Evolutionary conservation across 2,113 vertebrate species (phyloP).

Genomic region (Chaenocephalus aceratus): DNA sequence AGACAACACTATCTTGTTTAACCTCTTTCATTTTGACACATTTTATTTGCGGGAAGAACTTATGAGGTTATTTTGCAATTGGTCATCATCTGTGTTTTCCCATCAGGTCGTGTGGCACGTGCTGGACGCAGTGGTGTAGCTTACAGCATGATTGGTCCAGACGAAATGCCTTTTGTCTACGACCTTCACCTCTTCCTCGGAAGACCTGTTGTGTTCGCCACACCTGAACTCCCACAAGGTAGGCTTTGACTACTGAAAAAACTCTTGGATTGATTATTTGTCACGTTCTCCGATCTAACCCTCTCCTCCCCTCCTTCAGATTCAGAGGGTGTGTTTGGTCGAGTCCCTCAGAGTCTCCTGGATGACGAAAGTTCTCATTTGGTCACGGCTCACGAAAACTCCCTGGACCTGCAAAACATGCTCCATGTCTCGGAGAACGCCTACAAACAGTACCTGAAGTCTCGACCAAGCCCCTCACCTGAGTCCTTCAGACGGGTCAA

Average conservation of each 20-base stretch:
- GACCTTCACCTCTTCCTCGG: constrained; percentile 96
- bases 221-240: constrained; percentile 82
- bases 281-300: not conserved
- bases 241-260: not conserved
- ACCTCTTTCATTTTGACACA: too few relatives aligned
- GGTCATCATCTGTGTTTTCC: constrained; percentile 7
- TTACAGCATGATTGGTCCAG: constrained; percentile 91
- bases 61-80: not conserved
- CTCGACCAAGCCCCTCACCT: constrained; percentile 87
- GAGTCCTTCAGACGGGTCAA: constrained; percentile 95
- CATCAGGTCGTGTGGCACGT: constrained; percentile 92
- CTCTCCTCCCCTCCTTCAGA: constrained; percentile 42
- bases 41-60: not conserved
- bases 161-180: constrained; percentile 91
- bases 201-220: constrained; percentile 83
- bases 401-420: constrained; percentile 88
- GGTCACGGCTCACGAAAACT: constrained; percentile 82
- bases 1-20: not conserved
- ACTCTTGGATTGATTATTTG: not conserved
- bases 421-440: constrained; percentile 87
- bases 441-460: constrained; percentile 94
- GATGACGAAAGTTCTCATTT: constrained; percentile 91
- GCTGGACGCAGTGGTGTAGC: constrained; percentile 91
- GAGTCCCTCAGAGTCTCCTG: constrained; percentile 92
- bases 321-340: constrained; percentile 86